Evolutionary conservation across 2,888 invertebrate species (phyloP).

Genomic region (Arrhopalites spinosus): DNA sequence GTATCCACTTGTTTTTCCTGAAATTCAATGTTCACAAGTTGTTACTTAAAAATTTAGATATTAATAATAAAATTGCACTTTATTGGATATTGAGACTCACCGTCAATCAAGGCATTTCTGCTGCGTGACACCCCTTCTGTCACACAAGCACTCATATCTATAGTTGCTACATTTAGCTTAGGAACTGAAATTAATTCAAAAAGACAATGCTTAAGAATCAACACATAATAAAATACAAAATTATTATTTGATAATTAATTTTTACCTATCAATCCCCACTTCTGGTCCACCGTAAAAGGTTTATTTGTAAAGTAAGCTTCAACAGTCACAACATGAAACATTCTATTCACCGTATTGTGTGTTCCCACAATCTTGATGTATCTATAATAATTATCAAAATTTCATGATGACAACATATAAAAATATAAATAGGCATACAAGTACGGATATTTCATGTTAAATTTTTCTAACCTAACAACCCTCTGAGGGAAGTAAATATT

Average conservation of each 20-base stretch:
- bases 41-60: no score
- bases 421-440: no score
- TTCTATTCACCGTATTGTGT: constrained; percentile 92
- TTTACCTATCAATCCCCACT: constrained; percentile 70
- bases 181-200: constrained; percentile 23
- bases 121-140: constrained; percentile 94
- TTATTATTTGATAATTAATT: neutral
- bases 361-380: constrained; percentile 70
- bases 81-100: no score
- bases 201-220: neutral
- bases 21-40: constrained; percentile 7
- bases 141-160: constrained; percentile 74
- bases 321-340: constrained; percentile 89
- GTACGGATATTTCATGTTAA: no score
- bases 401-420: no score
- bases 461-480: constrained; percentile 67
- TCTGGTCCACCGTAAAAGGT: constrained; percentile 69
- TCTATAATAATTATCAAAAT: constrained; percentile 39
- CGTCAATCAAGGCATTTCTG: constrained; percentile 93
- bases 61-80: no score
- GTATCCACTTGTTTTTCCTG: constrained; percentile 84
- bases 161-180: constrained; percentile 28
- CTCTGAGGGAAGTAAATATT: constrained; percentile 86
- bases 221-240: neutral
- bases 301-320: constrained; percentile 85